These are phyloP conservation scores for Gorsachius magnificus DNA, from an alignment of 2,797 vertebrate genomes.

Conservation along the genomic window DNA sequence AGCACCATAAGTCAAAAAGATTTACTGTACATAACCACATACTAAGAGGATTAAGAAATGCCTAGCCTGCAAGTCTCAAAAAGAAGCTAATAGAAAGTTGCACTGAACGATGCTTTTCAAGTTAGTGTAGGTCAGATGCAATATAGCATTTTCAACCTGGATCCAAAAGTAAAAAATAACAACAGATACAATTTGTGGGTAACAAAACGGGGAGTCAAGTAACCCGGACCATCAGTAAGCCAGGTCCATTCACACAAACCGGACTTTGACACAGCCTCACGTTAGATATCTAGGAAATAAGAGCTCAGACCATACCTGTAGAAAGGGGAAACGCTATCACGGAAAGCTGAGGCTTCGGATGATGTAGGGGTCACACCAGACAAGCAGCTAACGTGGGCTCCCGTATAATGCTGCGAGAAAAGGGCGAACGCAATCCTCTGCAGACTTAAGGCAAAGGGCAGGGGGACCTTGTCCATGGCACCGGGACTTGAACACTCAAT, in stretches of 20 bases:
- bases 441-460: slow-evolving; percentile 42
- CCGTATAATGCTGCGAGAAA: background rate
- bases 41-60: slow-evolving; percentile 39
- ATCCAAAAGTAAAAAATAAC: slow-evolving; percentile 4
- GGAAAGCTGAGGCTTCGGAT: background rate
- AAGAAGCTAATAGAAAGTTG: slow-evolving; percentile 5
- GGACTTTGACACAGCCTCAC: background rate
- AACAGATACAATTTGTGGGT: background rate
- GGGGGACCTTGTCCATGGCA: background rate
- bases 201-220: background rate
- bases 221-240: background rate
- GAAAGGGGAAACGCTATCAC: background rate
- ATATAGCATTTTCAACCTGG: slow-evolving; percentile 7
- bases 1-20: slow-evolving; percentile 57
- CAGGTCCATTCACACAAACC: background rate
- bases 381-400: background rate
- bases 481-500: background rate
- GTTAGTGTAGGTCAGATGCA: background rate
- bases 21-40: slow-evolving; percentile 36
- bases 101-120: slow-evolving; percentile 9
- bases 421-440: background rate
- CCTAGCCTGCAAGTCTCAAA: slow-evolving; percentile 15
- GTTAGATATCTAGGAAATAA: background rate
- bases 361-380: background rate
- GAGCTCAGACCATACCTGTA: background rate